Evolutionary conservation across 1,140 invertebrate genomes (phyloP).

Genomic region (Lysiphlebus fabarum): DNA sequence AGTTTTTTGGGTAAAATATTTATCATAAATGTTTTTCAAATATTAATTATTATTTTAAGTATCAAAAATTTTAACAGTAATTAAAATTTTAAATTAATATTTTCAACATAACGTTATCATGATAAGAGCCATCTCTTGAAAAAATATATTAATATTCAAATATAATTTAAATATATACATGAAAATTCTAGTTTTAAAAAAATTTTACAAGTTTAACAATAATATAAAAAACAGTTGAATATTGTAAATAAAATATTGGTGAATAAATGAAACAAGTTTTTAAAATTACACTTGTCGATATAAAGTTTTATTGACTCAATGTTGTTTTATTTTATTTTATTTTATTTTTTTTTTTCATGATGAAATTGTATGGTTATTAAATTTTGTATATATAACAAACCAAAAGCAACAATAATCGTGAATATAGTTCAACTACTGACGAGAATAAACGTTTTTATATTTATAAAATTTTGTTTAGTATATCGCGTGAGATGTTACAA

Average conservation of each 20-base stretch:
- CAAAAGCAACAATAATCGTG: conserved; percentile 1
- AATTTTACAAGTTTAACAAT: not conserved
- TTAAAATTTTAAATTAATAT: not conserved
- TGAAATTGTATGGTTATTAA: conserved; percentile 8
- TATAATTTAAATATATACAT: too few relatives aligned
- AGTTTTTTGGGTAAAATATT: too few relatives aligned
- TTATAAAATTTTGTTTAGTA: not conserved
- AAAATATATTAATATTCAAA: too few relatives aligned
- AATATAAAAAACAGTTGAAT: not conserved
- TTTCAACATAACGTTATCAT: not conserved
- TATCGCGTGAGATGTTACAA: conserved; percentile 15
- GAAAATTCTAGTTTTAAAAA: too few relatives aligned
- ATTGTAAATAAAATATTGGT: too few relatives aligned
- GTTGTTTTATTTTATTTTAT: too few relatives aligned
- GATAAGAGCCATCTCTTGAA: too few relatives aligned
- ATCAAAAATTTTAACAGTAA: too few relatives aligned
- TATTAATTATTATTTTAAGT: too few relatives aligned
- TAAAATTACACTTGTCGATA: not conserved
- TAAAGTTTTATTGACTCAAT: not conserved
- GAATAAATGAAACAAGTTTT: not conserved
- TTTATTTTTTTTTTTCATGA: not conserved
- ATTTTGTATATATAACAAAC: conserved; percentile 1
- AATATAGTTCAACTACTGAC: conserved; percentile 1
- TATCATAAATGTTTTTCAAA: too few relatives aligned
- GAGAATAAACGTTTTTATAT: conserved; percentile 5